Evolutionary conservation across 2,797 vertebrate genomes (phyloP).

Genomic region (Urophycis tenuis): DNA sequence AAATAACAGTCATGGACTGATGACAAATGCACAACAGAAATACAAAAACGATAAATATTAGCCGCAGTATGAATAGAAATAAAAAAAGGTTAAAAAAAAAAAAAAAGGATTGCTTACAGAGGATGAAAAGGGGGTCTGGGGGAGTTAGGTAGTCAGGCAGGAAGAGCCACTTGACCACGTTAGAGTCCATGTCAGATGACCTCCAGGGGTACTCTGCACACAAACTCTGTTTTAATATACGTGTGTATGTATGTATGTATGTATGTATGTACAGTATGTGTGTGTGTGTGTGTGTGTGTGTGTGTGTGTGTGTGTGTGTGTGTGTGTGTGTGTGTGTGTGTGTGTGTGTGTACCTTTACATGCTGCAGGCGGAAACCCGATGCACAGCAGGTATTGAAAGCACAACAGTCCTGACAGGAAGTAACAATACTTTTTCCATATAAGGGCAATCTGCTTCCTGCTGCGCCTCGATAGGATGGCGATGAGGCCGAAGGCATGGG

Average conservation of each 20-base stretch:
- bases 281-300: not conserved
- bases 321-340: constrained; percentile 6
- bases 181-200: constrained; percentile 80
- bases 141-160: constrained; percentile 86
- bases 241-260: no score
- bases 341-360: constrained; percentile 74
- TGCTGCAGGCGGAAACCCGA: constrained; percentile 85
- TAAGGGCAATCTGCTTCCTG: constrained; percentile 80
- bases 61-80: not conserved
- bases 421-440: constrained; percentile 91
- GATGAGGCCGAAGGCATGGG: constrained; percentile 85
- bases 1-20: not conserved
- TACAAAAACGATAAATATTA: not conserved
- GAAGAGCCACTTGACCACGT: constrained; percentile 93
- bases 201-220: constrained; percentile 91
- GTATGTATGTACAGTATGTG: not conserved
- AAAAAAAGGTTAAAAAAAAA: not conserved
- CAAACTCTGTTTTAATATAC: not conserved
- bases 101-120: constrained; percentile 74
- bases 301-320: constrained; percentile 1
- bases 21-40: not conserved
- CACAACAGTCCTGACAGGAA: constrained; percentile 84
- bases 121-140: constrained; percentile 86
- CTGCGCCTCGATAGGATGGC: constrained; percentile 79
- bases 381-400: constrained; percentile 88